Evolutionary conservation across 1,140 invertebrate species (phyloP).

Genomic region (Arctopsyche grandis): DNA sequence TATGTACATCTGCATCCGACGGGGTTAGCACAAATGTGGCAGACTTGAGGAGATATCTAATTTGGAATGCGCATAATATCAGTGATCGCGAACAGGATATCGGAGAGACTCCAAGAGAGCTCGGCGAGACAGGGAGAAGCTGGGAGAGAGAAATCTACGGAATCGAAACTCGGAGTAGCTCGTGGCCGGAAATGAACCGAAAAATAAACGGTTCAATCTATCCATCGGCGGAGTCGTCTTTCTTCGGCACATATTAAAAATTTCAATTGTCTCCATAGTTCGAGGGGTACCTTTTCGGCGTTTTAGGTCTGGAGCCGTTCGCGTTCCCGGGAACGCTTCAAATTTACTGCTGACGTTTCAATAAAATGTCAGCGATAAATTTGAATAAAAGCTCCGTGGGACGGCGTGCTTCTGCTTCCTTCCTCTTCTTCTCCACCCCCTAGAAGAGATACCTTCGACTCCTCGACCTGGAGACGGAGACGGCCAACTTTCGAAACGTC

Average conservation of each 20-base stretch:
- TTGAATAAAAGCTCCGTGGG: slow-evolving; percentile 18
- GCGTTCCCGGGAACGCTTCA: too few species aligned
- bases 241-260: slow-evolving; percentile 29
- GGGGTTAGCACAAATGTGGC: slow-evolving; percentile 53
- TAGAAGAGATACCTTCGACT: neutral
- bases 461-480: neutral
- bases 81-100: slow-evolving; percentile 53
- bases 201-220: slow-evolving; percentile 50
- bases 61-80: slow-evolving; percentile 55
- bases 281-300: neutral
- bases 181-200: slow-evolving; percentile 37
- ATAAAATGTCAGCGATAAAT: slow-evolving; percentile 29
- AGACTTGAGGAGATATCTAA: slow-evolving; percentile 54
- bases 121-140: neutral
- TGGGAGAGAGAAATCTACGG: neutral
- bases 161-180: neutral
- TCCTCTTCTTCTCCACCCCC: neutral
- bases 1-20: slow-evolving; percentile 51
- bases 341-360: slow-evolving; percentile 24
- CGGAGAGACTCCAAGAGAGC: slow-evolving; percentile 20
- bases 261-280: neutral
- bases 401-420: neutral
- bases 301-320: too few species aligned
- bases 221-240: slow-evolving; percentile 30
- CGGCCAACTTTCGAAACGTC: slow-evolving; percentile 7